Percentiles rank a stretch among this genome's conserved stretches.
Conservation (phyloP, 2,113 vertebrate species). For the Pachypanchax playfairii region DNA sequence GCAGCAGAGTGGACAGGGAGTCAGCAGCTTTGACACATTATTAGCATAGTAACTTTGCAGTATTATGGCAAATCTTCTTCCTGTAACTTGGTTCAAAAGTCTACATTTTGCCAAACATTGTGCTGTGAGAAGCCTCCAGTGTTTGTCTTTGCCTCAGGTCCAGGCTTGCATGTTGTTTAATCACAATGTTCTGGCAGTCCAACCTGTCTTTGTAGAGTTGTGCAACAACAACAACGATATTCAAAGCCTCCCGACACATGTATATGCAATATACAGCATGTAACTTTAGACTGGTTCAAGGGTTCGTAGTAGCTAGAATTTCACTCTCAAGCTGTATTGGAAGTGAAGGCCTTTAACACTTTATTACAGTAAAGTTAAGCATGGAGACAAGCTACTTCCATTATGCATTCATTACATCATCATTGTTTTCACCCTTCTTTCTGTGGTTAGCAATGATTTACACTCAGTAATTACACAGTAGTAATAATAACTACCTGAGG, state of each 20-base stretch:
- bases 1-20: neutral
- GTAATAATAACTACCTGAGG: neutral
- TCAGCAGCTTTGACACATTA: slow-evolving; percentile 15
- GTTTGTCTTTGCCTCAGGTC: slow-evolving; percentile 36
- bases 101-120: too few species aligned
- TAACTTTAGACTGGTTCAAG: neutral
- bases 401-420: too few species aligned
- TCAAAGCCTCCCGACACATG: neutral
- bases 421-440: neutral
- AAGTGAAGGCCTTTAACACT: too few species aligned
- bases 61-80: neutral
- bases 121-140: slow-evolving; percentile 12
- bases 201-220: slow-evolving; percentile 41
- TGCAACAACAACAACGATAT: slow-evolving; percentile 2
- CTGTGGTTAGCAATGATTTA: slow-evolving; percentile 40
- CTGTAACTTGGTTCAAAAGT: slow-evolving; percentile 23
- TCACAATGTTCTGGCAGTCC: neutral
- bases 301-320: neutral
- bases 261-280: neutral
- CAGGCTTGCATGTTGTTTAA: slow-evolving; percentile 40
- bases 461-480: slow-evolving; percentile 27
- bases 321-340: too few species aligned
- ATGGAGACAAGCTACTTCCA: too few species aligned
- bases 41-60: slow-evolving; percentile 15
- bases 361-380: neutral